Evolutionary conservation across 2,888 invertebrate species (phyloP).

Genomic region (Neocrepidodera transversa): DNA sequence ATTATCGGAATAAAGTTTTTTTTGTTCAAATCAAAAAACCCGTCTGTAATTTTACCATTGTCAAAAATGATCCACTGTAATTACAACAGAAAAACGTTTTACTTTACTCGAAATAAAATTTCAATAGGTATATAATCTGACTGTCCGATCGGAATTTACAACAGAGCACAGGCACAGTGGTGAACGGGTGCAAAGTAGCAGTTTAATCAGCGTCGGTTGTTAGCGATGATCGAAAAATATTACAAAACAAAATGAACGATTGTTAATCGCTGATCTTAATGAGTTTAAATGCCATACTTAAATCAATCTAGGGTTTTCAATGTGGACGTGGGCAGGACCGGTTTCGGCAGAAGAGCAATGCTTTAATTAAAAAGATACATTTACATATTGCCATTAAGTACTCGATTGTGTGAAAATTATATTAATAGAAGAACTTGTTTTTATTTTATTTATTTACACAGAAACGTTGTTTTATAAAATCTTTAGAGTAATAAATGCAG

Average conservation of each 20-base stretch:
- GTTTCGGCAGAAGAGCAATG: neutral
- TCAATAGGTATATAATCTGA: neutral
- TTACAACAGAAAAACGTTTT: no score
- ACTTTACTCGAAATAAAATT: no score
- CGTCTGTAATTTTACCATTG: no score
- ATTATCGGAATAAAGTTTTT: no score
- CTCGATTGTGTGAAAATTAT: neutral
- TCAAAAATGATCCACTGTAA: no score
- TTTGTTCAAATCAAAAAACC: no score
- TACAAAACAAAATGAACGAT: constrained; percentile 46
- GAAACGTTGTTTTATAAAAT: no score
- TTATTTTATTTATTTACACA: no score
- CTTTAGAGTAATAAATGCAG: no score
- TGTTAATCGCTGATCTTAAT: constrained; percentile 53
- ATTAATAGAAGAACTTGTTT: neutral
- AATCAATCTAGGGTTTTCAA: constrained; percentile 48
- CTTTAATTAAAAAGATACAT: neutral
- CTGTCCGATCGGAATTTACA: neutral
- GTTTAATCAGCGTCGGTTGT: constrained; percentile 31
- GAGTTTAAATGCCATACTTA: constrained; percentile 51
- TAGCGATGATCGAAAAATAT: constrained; percentile 33
- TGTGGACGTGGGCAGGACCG: constrained; percentile 35
- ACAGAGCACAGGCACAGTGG: no score
- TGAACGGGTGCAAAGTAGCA: constrained; percentile 26
- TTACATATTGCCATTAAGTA: neutral